phyloP scores from a whole-genome alignment of 2,113 vertebrate species.

The Phylloscopus whistleri region DNA sequence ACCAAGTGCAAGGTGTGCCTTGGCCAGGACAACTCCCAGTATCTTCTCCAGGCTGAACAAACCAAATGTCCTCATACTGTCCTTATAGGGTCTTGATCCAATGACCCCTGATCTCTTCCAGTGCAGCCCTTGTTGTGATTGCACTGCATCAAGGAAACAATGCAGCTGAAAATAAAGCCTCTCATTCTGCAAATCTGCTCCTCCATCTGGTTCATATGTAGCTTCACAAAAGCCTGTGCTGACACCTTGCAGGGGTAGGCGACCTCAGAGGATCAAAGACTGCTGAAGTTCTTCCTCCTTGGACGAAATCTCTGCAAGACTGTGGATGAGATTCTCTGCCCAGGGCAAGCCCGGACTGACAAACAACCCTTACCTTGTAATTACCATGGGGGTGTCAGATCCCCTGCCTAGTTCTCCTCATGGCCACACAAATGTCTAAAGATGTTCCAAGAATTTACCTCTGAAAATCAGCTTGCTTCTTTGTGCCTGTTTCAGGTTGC shows the following conservation, averaged over 20 bases:
- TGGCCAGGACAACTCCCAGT: accelerated
- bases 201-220: neutral
- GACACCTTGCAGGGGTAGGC: neutral
- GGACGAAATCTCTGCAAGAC: neutral
- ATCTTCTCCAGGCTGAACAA: neutral
- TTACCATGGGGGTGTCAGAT: accelerated
- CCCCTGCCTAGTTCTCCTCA: neutral
- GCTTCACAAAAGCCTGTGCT: neutral
- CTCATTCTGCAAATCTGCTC: neutral
- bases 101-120: neutral
- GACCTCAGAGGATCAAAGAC: accelerated
- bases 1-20: neutral
- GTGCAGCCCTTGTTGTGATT: neutral
- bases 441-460: neutral
- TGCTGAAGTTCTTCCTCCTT: accelerated
- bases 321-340: neutral
- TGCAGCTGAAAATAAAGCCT: neutral
- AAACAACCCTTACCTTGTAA: neutral
- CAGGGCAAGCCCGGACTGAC: neutral
- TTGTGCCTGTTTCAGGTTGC: neutral
- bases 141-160: neutral
- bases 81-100: neutral
- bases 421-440: neutral
- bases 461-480: neutral
- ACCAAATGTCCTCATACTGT: neutral